These are phyloP conservation scores for Nomada ruficornis DNA, from an alignment of 2,888 invertebrate species.

Conservation along the genomic window DNA sequence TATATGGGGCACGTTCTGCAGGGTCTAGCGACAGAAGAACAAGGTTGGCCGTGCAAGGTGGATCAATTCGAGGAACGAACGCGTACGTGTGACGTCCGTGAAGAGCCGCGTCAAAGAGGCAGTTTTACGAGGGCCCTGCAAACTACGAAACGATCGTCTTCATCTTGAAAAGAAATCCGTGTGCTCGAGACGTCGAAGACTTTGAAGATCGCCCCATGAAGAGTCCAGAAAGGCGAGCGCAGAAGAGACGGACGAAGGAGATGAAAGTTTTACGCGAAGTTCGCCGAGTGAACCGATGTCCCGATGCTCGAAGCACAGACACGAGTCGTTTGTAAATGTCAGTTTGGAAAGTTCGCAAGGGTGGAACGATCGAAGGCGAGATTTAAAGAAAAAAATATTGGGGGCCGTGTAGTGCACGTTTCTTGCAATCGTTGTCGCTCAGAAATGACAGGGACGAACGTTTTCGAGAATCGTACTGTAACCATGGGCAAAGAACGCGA, in stretches of 20 bases:
- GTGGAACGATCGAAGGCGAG: conserved; percentile 21
- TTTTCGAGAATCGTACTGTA: conserved; percentile 19
- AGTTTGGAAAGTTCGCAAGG: conserved; percentile 23
- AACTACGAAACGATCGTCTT: conserved; percentile 19
- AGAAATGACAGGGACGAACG: background rate
- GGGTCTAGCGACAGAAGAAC: background rate
- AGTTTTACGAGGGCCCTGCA: background rate
- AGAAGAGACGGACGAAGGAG: background rate
- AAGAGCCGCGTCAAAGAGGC: conserved; percentile 25
- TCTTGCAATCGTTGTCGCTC: background rate
- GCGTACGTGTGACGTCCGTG: conserved; percentile 13
- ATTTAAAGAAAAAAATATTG: background rate
- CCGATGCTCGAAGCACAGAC: background rate
- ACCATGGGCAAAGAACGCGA: conserved; percentile 11
- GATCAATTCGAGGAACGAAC: background rate
- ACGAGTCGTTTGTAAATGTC: conserved; percentile 44
- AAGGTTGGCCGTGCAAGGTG: background rate
- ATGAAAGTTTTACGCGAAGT: conserved; percentile 25
- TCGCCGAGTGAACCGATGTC: conserved; percentile 18
- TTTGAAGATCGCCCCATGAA: conserved; percentile 9
- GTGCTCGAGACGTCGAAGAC: conserved; percentile 7
- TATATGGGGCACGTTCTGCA: background rate
- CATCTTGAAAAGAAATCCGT: background rate
- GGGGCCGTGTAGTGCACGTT: conserved; percentile 8
- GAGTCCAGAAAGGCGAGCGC: background rate